These are phyloP conservation scores for Papilio machaon DNA, from an alignment of 1,140 invertebrate genomes.

Conservation along the genomic window DNA sequence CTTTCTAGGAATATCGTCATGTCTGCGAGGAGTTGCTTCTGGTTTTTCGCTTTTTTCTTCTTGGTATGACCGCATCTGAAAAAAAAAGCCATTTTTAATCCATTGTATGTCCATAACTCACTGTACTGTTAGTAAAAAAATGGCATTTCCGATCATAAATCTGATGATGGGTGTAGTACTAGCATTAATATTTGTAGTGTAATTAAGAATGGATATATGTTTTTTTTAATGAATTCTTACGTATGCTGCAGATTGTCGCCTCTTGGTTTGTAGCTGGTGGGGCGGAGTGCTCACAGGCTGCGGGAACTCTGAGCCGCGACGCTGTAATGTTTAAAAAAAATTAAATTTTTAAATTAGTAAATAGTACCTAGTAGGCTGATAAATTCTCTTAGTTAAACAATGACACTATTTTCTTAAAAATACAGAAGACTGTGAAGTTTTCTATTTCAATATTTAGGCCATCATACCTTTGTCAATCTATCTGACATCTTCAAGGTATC, in stretches of 20 bases:
- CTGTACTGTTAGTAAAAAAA: too few species aligned
- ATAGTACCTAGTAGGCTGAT: too few species aligned
- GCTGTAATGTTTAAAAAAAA: conserved; percentile 50
- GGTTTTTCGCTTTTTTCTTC: conserved; percentile 64
- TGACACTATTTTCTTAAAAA: too few species aligned
- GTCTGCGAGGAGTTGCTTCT: conserved; percentile 56
- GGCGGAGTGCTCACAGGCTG: conserved; percentile 75
- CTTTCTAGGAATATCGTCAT: conserved; percentile 61
- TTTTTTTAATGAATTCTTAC: conserved; percentile 44
- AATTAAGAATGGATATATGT: neutral
- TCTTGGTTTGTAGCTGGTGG: conserved; percentile 63
- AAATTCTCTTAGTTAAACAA: too few species aligned
- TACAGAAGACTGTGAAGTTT: too few species aligned
- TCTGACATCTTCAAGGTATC: conserved; percentile 72
- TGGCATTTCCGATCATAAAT: neutral
- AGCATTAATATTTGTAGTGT: neutral
- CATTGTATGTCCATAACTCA: neutral
- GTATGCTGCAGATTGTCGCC: conserved; percentile 72
- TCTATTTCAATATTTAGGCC: conserved; percentile 3
- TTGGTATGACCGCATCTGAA: conserved; percentile 68
- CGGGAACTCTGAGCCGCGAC: conserved; percentile 74
- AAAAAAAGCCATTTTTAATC: neutral
- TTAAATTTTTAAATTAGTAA: neutral
- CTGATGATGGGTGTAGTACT: neutral
- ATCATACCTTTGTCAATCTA: conserved; percentile 62